Conservation (phyloP, 2,888 invertebrate species). For the Auanema freiburgensis region DNA sequence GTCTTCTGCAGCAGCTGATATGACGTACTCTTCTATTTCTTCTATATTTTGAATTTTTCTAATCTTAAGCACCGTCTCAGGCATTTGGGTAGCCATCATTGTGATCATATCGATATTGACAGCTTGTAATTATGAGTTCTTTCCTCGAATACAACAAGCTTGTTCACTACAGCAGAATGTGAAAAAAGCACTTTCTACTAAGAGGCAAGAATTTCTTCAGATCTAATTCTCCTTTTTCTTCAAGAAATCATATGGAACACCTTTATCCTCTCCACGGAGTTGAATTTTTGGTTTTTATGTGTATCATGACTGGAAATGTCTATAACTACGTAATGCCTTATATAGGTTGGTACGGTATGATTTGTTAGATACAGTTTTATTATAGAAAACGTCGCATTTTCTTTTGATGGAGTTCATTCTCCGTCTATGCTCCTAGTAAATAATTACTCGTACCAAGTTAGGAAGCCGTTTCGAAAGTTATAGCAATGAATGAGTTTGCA, state of each 20-base stretch:
- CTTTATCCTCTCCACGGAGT: slow-evolving; percentile 44
- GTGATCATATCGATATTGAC: slow-evolving; percentile 1
- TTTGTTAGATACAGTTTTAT: not conserved
- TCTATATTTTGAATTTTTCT: not conserved
- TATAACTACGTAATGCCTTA: slow-evolving; percentile 60
- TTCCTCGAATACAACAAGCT: slow-evolving; percentile 6
- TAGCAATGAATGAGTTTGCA: slow-evolving; percentile 3
- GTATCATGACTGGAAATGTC: slow-evolving; percentile 51
- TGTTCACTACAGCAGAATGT: slow-evolving; percentile 26
- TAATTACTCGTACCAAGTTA: slow-evolving; percentile 49
- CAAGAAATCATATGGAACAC: slow-evolving; percentile 14
- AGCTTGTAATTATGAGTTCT: slow-evolving; percentile 9
- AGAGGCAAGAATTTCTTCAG: slow-evolving; percentile 15
- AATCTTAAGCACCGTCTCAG: not conserved
- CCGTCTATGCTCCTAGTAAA: slow-evolving; percentile 51
- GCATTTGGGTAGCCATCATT: slow-evolving; percentile 17
- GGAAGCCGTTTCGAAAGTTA: not conserved
- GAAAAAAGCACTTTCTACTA: slow-evolving; percentile 34
- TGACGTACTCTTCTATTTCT: slow-evolving; percentile 34
- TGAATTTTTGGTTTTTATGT: slow-evolving; percentile 38
- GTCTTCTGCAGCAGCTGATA: slow-evolving; percentile 39
- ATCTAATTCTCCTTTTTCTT: not conserved
- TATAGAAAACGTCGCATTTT: slow-evolving; percentile 59
- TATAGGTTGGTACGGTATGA: slow-evolving; percentile 41
- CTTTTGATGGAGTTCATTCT: slow-evolving; percentile 46